Percentiles rank a stretch among this genome's conserved stretches.
Conservation (phyloP, 1,140 invertebrate species). For the Philopotamus ludificatus region DNA sequence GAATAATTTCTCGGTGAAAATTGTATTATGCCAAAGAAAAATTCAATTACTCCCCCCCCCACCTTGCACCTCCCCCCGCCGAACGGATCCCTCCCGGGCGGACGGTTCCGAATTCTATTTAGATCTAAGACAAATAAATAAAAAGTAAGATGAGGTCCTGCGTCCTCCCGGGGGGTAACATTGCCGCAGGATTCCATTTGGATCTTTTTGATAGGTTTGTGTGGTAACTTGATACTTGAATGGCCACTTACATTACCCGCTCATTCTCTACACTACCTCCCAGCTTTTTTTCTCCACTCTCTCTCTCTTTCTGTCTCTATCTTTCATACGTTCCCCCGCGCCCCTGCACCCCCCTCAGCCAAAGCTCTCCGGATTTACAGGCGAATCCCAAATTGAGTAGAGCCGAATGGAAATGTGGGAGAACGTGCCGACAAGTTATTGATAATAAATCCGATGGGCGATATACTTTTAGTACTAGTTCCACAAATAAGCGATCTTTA, state of each 20-base stretch:
- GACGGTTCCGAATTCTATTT: background rate
- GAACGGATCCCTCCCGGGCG: too few species aligned
- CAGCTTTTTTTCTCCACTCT: background rate
- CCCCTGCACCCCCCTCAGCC: background rate
- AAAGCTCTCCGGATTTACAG: conserved; percentile 14
- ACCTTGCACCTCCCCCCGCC: too few species aligned
- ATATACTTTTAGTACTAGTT: too few species aligned
- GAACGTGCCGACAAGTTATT: conserved; percentile 1
- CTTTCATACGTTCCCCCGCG: background rate
- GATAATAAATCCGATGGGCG: too few species aligned
- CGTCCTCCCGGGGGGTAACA: conserved; percentile 23
- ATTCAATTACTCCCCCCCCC: too few species aligned
- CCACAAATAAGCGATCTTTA: too few species aligned
- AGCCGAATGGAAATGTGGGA: background rate
- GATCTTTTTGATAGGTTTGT: conserved; percentile 38
- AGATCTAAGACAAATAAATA: conserved; percentile 6
- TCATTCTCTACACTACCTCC: background rate
- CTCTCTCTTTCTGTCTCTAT: background rate
- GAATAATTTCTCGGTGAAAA: too few species aligned
- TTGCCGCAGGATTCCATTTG: conserved; percentile 37
- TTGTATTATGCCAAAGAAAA: too few species aligned
- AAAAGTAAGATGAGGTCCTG: conserved; percentile 8
- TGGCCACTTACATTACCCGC: conserved; percentile 27
- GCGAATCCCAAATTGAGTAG: conserved; percentile 17
- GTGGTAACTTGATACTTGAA: conserved; percentile 34